Evolutionary conservation across 2,888 invertebrate genomes (phyloP), one percentile per base, ranked within the genome.

Genomic region (Allacma fusca): DNA sequence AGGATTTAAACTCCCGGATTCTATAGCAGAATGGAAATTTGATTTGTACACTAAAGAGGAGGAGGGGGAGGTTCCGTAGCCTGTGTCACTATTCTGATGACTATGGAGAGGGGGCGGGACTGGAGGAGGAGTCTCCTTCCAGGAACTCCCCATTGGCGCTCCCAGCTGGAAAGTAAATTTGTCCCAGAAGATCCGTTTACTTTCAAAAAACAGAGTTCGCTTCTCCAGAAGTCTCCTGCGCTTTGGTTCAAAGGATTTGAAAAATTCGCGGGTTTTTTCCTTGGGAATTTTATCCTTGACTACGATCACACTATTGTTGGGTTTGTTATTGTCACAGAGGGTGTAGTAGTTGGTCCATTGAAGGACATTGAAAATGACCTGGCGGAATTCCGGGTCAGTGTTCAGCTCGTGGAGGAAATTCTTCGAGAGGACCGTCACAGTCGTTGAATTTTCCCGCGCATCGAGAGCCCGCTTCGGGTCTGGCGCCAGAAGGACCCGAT

Each of bases 331-430:
- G 34, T 34, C 34, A n/a, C n/a, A n/a, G 34, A 9, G 9, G 34
- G 34, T 7, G 34, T 34, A 34, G 9, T 34, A 7, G 9, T 34
- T 34, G 9, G 5, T 9, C 34, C 34, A 34, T 34, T 7, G 16
- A 1, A 70, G 40, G 43, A 24, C 23, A 43, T 44, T 40, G 16
- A 70, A 29, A 40, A 88, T 87, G 13, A 87, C 87, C n/a, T 87
- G 86, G 86, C 91, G 91, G 86, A 93, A 92, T 80, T 89, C 89
- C 76, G 87, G 86, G 69, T 87, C 86, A 77, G 87, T 86, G 89
- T 89, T 89, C 79, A 89, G 89, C 79, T 87, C 87, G 78, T 87
- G 86, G 70, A 89, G 85, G 83, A 89, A 89, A 80, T 88, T 86
- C 67, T 86, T 86, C 0, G 89, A 88, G n/a, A 90, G 80, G 16